Evolutionary conservation across 2,113 vertebrate genomes (phyloP).

Genomic region (Rhizomys pruinosus): DNA sequence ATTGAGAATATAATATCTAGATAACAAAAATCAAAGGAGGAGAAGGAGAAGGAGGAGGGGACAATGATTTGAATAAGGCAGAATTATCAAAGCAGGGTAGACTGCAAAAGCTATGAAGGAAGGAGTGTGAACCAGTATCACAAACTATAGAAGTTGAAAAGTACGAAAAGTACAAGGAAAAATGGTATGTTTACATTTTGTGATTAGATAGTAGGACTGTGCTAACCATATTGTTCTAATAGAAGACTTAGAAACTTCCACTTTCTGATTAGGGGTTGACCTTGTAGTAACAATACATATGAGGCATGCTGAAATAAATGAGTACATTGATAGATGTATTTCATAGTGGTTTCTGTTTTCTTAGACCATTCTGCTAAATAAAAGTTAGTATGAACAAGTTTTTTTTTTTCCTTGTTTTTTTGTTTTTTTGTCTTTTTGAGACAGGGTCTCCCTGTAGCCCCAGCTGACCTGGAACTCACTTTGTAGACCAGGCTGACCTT

Average conservation of each 20-base stretch:
- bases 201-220: background rate
- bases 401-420: too few species aligned
- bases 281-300: background rate
- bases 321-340: background rate
- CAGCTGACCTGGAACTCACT: too few species aligned
- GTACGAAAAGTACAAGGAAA: background rate
- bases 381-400: background rate
- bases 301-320: background rate
- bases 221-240: background rate
- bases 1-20: slow-evolving; percentile 21
- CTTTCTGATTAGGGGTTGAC: background rate
- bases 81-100: slow-evolving; percentile 22
- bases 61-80: background rate
- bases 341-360: slow-evolving; percentile 49
- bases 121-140: background rate
- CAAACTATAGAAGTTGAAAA: background rate
- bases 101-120: background rate
- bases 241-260: background rate
- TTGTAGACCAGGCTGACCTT: too few species aligned
- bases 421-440: too few species aligned
- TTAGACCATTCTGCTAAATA: slow-evolving; percentile 2
- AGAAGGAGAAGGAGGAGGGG: background rate
- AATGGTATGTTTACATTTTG: slow-evolving; percentile 18
- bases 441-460: too few species aligned
- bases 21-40: slow-evolving; percentile 7